Base-by-base conservation (phyloP, 2,113 vertebrate genomes). In the Poeciliopsis retropinna region DNA sequence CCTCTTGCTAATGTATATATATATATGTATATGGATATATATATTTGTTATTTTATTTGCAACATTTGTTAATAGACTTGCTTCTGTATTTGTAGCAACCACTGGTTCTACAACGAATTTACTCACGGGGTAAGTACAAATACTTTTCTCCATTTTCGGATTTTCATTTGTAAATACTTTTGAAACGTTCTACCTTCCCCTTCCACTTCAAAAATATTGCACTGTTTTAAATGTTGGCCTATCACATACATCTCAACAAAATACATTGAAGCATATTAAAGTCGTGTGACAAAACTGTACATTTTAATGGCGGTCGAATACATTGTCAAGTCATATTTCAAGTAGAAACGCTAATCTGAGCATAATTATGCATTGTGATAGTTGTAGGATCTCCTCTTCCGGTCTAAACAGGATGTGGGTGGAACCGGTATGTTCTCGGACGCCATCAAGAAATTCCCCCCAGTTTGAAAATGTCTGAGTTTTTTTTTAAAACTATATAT, bases 361-460 rank as follows among this genome's bases (percentile, higher is more conserved):
- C 17, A 47, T 47, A 47, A 17, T 47, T 5, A 19, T 17, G 14
- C 75, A 84, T 83, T 71, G 37, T 85, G 85, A 85, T 83, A 88
- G 9, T 29, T 85, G 71, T 67, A 84, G 32, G 75, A 22, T 8
- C 25, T 10, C 51, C 25, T 37, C 13, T 91, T 92, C 89, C 90
- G 79, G 39, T 76, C 66, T 39, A 8, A 30, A 82, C 69, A 82
- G 85, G 87, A 90, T 82, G 66, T 81, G 60, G 69, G 65, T 19
- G n/a, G 27, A 30, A 14, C 51, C 3, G 4, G 8, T 17, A 3
- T 4, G 22, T 39, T 34, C 11, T 30, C 28, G 76, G 69, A 63
- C 73, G 78, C 83, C 83, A 83, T 87, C 76, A 37, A 2, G 0
- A 44, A 62, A 62, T 37, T 22, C 17, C 27, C 27, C 34, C 28